A percentile compares a stretch with the other conserved stretches of the same genome.
Evolutionary conservation across 2,797 vertebrate species (phyloP).

Genomic region (Taenioides sp.): DNA sequence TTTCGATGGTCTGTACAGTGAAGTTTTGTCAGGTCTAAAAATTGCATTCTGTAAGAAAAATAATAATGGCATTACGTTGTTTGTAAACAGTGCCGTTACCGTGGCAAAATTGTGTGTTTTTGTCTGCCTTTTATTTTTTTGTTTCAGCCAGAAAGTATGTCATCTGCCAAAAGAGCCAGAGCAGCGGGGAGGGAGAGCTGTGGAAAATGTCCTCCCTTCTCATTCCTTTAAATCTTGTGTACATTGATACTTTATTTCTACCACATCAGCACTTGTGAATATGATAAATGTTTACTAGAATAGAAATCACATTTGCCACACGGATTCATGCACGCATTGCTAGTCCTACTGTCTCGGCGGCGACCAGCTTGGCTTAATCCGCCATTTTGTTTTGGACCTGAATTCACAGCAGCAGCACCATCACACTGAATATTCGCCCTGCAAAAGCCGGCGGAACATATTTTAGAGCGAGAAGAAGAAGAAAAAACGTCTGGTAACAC

Average conservation of each 20-base stretch:
- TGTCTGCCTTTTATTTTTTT: neutral
- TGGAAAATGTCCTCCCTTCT: conserved; percentile 22
- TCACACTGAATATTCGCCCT: conserved; percentile 44
- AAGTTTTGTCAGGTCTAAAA: neutral
- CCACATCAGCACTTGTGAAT: conserved; percentile 11
- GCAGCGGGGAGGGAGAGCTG: neutral
- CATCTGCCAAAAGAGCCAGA: conserved; percentile 3
- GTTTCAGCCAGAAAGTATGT: neutral
- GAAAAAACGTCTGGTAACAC: conserved; percentile 27
- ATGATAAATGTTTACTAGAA: conserved; percentile 4
- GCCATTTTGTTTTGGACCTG: conserved; percentile 79
- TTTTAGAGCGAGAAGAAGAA: conserved; percentile 18
- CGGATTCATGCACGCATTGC: conserved; percentile 32
- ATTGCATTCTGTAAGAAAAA: neutral
- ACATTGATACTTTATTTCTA: conserved; percentile 9
- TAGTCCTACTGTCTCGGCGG: conserved; percentile 53
- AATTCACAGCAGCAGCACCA: conserved; percentile 57
- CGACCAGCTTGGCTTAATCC: conserved; percentile 51
- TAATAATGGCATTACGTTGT: neutral
- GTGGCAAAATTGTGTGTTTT: neutral
- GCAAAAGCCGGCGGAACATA: conserved; percentile 47
- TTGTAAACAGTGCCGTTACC: neutral
- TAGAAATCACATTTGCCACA: conserved; percentile 17
- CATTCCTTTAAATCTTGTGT: conserved; percentile 25
- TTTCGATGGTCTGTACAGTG: neutral